phyloP scores from a whole-genome alignment of 1,140 invertebrate genomes.

The Drosophila biarmipes region DNA sequence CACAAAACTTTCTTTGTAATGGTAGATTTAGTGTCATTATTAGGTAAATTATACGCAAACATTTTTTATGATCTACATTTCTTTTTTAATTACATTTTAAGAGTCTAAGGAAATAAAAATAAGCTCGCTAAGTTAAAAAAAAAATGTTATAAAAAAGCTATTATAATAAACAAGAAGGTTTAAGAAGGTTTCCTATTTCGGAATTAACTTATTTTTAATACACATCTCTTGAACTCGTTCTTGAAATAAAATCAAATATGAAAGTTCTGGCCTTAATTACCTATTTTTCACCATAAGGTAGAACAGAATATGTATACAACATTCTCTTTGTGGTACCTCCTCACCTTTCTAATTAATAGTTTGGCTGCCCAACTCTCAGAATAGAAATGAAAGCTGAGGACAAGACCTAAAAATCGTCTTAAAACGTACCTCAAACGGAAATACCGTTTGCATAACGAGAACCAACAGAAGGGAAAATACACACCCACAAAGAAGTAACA shows the following conservation, averaged over 20 bases:
- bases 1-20: too few species aligned
- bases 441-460: slow-evolving; percentile 47
- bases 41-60: too few species aligned
- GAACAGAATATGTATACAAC: not conserved
- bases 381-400: slow-evolving; percentile 27
- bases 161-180: too few species aligned
- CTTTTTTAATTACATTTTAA: not conserved
- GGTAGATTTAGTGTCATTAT: too few species aligned
- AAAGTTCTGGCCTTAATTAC: not conserved
- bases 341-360: slow-evolving; percentile 23
- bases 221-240: too few species aligned
- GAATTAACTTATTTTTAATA: too few species aligned
- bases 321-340: not conserved
- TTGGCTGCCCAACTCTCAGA: slow-evolving; percentile 12
- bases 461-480: slow-evolving; percentile 10
- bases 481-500: slow-evolving; percentile 18
- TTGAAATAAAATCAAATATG: not conserved
- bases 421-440: slow-evolving; percentile 32
- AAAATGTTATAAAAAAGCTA: too few species aligned
- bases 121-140: not conserved
- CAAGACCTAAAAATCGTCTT: slow-evolving; percentile 14
- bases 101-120: not conserved
- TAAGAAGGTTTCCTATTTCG: too few species aligned
- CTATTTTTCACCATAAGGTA: not conserved
- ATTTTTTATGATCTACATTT: too few species aligned